These are phyloP conservation scores for Chrysodeixis includens DNA, from an alignment of 2,888 invertebrate species.

Conservation along the genomic window DNA sequence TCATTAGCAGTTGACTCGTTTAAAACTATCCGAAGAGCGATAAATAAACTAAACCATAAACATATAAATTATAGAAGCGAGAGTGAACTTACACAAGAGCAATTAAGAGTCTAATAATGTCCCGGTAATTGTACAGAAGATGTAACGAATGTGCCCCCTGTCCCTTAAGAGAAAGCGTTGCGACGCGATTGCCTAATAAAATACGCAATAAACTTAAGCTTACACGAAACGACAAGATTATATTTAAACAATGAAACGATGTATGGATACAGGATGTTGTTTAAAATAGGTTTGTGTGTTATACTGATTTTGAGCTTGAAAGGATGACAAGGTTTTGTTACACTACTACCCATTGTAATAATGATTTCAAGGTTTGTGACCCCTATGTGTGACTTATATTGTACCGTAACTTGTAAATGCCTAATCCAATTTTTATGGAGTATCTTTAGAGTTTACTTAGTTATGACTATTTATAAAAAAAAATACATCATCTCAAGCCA, in stretches of 20 bases:
- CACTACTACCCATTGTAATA: no score
- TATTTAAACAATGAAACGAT: constrained; percentile 26
- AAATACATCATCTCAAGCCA: no score
- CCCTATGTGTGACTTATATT: no score
- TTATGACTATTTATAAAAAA: no score
- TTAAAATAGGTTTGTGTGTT: neutral
- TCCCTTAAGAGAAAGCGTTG: constrained; percentile 56
- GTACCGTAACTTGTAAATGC: no score
- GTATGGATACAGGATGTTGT: constrained; percentile 13
- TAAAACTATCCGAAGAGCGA: constrained; percentile 38
- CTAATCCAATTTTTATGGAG: no score
- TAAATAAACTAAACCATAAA: constrained; percentile 48
- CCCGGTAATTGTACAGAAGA: constrained; percentile 74
- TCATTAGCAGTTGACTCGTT: constrained; percentile 16
- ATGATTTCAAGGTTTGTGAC: no score
- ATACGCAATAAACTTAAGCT: constrained; percentile 61
- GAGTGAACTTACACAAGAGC: constrained; percentile 74
- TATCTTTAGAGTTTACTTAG: neutral
- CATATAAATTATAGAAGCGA: constrained; percentile 66
- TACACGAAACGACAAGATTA: constrained; percentile 24
- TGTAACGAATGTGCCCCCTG: constrained; percentile 72
- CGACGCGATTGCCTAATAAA: constrained; percentile 67
- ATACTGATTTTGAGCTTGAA: neutral
- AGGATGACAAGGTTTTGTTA: neutral
- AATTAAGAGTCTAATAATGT: constrained; percentile 73